These are phyloP conservation scores for Apteryx owenii DNA, from an alignment of 2,113 vertebrate genomes.

Conservation along the genomic window DNA sequence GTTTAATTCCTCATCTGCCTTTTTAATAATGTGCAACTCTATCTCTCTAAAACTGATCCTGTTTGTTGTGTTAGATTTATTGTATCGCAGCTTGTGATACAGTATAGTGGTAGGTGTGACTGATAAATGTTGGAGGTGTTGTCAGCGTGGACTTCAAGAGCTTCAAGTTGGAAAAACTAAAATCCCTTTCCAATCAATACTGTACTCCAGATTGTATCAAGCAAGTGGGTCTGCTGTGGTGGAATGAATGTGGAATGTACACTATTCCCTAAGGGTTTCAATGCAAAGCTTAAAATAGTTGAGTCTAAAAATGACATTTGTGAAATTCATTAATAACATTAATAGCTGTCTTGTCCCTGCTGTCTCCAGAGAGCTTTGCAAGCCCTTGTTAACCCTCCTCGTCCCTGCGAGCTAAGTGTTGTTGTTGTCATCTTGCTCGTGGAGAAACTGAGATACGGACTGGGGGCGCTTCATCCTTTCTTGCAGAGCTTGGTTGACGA, in stretches of 20 bases:
- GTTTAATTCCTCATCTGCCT: background rate
- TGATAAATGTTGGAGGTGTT: background rate
- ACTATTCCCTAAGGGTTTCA: background rate
- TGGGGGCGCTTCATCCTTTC: fast-evolving
- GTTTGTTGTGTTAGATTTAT: no score
- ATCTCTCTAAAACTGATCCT: background rate
- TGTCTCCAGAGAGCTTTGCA: constrained; percentile 36
- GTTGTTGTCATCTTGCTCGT: fast-evolving
- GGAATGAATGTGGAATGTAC: background rate
- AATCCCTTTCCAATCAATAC: background rate
- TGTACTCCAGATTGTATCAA: background rate
- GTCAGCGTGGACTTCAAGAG: background rate
- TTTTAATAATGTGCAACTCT: background rate
- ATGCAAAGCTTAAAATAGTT: constrained; percentile 48
- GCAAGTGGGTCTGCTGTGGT: background rate
- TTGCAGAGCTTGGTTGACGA: background rate
- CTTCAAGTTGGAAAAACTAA: background rate
- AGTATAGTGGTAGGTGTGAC: fast-evolving
- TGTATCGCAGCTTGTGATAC: background rate
- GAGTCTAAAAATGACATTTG: constrained; percentile 60
- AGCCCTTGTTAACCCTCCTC: constrained; percentile 4
- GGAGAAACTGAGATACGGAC: fast-evolving
- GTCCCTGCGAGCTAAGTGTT: fast-evolving
- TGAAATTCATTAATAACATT: constrained; percentile 59
- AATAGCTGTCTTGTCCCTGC: constrained; percentile 45